A percentile compares a stretch with the other conserved stretches of the same genome.
These are phyloP conservation scores for Ephialtes manifestator DNA, from an alignment of 2,888 invertebrate species.

Conservation along the genomic window DNA sequence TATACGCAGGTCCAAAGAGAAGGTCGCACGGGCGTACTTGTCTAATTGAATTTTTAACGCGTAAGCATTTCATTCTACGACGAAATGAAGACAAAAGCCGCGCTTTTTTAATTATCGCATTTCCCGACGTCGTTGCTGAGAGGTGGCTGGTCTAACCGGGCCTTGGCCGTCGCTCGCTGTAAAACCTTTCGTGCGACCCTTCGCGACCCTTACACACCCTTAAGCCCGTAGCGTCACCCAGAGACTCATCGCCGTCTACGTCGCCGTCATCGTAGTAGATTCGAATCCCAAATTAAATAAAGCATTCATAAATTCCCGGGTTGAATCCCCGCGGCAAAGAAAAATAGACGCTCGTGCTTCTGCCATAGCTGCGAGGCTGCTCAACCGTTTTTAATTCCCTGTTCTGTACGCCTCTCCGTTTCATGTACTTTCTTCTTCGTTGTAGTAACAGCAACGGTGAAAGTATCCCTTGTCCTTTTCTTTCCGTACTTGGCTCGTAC, in stretches of 20 bases:
- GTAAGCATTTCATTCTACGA: slow-evolving; percentile 71
- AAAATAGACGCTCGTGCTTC: slow-evolving; percentile 58
- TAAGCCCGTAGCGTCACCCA: slow-evolving; percentile 12
- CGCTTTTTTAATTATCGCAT: slow-evolving; percentile 77
- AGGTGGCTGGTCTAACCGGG: slow-evolving; percentile 1
- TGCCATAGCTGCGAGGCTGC: neutral
- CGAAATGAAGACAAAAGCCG: slow-evolving; percentile 74
- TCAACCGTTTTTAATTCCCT: slow-evolving; percentile 61
- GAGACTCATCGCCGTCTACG: slow-evolving; percentile 22
- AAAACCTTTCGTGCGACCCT: slow-evolving; percentile 50
- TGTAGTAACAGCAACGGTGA: neutral
- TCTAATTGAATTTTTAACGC: slow-evolving; percentile 77
- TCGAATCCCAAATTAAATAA: slow-evolving; percentile 79
- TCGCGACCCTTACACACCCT: slow-evolving; percentile 27
- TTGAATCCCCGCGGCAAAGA: slow-evolving; percentile 63
- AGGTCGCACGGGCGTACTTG: slow-evolving; percentile 46
- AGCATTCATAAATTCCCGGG: slow-evolving; percentile 78
- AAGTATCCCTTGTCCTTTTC: slow-evolving; percentile 28
- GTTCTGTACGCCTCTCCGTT: slow-evolving; percentile 42
- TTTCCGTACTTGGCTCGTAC: slow-evolving; percentile 34
- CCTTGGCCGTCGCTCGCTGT: slow-evolving; percentile 24
- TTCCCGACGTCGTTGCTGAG: slow-evolving; percentile 57
- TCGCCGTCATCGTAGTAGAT: slow-evolving; percentile 47
- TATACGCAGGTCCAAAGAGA: neutral
- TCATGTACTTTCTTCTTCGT: slow-evolving; percentile 35